Evolutionary conservation across 2,113 vertebrate genomes (phyloP).

Genomic region (Balaenoptera acutorostrata): DNA sequence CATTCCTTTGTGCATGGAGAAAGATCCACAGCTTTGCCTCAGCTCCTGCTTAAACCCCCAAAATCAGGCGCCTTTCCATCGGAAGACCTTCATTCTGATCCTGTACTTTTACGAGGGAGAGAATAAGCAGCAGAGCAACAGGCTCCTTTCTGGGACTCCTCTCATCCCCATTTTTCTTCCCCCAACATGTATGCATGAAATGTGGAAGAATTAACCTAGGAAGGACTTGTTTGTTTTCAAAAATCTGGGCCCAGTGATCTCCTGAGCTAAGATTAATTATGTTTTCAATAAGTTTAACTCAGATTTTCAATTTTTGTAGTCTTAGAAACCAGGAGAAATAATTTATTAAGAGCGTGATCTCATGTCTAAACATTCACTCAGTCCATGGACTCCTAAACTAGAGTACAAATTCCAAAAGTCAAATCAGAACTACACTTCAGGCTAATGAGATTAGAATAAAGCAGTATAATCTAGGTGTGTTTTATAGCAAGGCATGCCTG

Average conservation of each 20-base stretch:
- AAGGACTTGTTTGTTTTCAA: not conserved
- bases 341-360: not conserved
- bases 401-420: not conserved
- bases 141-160: not conserved
- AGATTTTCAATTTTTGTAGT: not conserved
- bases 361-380: not conserved
- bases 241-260: not conserved
- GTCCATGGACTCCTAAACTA: not conserved
- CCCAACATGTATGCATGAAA: too few species aligned
- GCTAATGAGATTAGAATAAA: not conserved
- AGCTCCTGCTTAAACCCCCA: not conserved
- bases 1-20: not conserved
- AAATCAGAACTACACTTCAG: not conserved
- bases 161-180: not conserved
- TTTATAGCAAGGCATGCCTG: not conserved
- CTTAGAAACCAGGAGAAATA: not conserved
- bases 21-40: not conserved
- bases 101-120: not conserved
- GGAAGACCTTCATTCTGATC: not conserved
- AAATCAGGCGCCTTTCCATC: not conserved
- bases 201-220: not conserved
- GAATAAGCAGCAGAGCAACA: not conserved
- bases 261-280: not conserved
- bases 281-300: not conserved
- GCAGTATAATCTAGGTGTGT: not conserved